Percentiles rank a stretch among this genome's conserved stretches.
phyloP scores from a whole-genome alignment of 2,797 vertebrate genomes.

The Channallabes apus region DNA sequence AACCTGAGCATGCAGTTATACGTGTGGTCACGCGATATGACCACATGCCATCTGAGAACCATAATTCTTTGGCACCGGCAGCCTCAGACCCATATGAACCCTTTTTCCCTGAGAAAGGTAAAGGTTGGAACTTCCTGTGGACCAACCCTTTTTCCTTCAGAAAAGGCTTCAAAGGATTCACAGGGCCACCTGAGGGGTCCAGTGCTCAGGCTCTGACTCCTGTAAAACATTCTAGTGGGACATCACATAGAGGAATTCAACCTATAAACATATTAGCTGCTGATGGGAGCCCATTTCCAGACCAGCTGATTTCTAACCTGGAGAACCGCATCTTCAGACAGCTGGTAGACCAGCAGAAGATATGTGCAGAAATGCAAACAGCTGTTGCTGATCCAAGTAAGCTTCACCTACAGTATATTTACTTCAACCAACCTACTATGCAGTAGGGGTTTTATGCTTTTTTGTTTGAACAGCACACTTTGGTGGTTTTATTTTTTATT shows the following conservation, averaged over 20 bases:
- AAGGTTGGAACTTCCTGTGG: conserved; percentile 68
- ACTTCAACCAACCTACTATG: background rate
- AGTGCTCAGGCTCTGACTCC: conserved; percentile 46
- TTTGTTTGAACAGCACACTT: background rate
- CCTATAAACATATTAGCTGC: conserved; percentile 54
- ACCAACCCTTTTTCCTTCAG: conserved; percentile 71
- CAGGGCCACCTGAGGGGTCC: conserved; percentile 44
- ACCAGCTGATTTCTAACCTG: conserved; percentile 62
- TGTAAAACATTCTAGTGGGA: conserved; percentile 40
- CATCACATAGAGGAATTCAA: conserved; percentile 40
- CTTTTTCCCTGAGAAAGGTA: conserved; percentile 69
- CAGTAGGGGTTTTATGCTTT: background rate
- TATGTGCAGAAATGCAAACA: conserved; percentile 59
- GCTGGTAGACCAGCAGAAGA: conserved; percentile 59
- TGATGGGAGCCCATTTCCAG: conserved; percentile 56
- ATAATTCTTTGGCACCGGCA: conserved; percentile 56
- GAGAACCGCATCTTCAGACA: conserved; percentile 65
- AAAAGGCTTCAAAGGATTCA: conserved; percentile 55
- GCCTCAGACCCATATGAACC: conserved; percentile 78
- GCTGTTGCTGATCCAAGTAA: conserved; percentile 74
- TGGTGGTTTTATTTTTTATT: conserved; percentile 8
- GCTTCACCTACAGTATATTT: conserved; percentile 35
- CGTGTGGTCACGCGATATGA: conserved; percentile 66
- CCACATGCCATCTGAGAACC: conserved; percentile 39
- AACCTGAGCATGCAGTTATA: conserved; percentile 50